Evolutionary conservation across 2,888 invertebrate genomes (phyloP).

Genomic region (Ametastegia equiseti): DNA sequence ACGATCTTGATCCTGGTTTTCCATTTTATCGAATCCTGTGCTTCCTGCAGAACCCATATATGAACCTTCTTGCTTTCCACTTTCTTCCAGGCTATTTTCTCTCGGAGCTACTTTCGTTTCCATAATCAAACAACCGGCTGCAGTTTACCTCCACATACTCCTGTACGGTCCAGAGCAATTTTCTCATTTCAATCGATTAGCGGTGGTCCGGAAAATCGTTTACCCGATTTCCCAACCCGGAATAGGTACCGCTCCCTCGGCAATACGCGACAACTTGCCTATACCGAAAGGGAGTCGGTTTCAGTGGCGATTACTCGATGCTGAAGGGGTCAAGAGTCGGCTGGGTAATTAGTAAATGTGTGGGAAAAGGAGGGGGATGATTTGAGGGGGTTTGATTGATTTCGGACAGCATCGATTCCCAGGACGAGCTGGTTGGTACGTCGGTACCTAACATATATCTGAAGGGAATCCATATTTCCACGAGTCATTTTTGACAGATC

Average conservation of each 20-base stretch:
- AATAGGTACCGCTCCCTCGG: background rate
- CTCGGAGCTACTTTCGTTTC: background rate
- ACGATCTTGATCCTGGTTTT: background rate
- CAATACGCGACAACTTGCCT: background rate
- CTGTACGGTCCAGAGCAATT: background rate
- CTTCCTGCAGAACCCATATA: background rate
- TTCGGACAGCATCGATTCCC: slow-evolving; percentile 8
- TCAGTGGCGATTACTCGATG: background rate
- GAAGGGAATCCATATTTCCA: slow-evolving; percentile 20
- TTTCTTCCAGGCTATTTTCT: background rate
- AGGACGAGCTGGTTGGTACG: background rate
- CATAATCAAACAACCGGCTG: background rate
- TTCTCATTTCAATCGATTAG: slow-evolving; percentile 31
- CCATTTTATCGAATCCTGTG: background rate
- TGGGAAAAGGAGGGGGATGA: background rate
- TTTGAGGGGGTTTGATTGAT: slow-evolving; percentile 44
- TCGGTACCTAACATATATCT: background rate
- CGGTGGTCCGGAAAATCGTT: slow-evolving; percentile 11
- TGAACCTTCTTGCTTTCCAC: background rate
- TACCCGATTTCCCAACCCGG: background rate
- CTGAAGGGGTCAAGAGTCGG: background rate
- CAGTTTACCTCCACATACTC: background rate
- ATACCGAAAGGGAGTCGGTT: slow-evolving; percentile 6
- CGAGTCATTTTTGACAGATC: slow-evolving; percentile 50
- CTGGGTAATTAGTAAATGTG: slow-evolving; percentile 19